phyloP scores from a whole-genome alignment of 2,797 vertebrate species.

The Threskiornis aethiopicus region DNA sequence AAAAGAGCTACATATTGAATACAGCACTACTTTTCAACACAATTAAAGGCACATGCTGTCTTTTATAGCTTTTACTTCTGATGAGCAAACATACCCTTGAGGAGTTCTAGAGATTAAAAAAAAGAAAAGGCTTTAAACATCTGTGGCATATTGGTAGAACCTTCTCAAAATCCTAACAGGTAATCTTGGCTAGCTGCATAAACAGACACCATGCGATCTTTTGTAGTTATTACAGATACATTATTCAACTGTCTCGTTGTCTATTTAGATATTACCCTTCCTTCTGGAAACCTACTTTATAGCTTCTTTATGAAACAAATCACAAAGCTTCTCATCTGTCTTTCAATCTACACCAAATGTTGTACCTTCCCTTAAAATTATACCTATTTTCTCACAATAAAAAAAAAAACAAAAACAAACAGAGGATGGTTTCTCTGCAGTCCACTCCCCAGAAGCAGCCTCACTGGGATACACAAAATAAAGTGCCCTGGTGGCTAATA shows the following conservation, averaged over 20 bases:
- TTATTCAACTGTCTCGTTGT: not conserved
- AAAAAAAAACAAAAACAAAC: not conserved
- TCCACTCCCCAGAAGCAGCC: not conserved
- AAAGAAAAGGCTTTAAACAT: not conserved
- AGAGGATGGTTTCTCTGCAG: not conserved
- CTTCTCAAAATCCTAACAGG: not conserved
- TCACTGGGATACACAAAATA: not conserved
- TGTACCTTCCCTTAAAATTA: not conserved
- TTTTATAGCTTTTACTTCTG: not conserved
- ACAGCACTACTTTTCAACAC: not conserved
- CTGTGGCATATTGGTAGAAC: not conserved
- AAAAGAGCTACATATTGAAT: not conserved
- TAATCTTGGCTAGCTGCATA: not conserved
- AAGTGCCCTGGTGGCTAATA: not conserved
- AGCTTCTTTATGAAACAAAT: not conserved
- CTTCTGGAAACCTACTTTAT: not conserved
- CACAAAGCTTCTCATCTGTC: not conserved
- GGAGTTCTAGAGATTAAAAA: not conserved
- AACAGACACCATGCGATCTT: rapidly evolving
- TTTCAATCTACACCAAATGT: not conserved
- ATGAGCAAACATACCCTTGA: not conserved
- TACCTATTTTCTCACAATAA: not conserved
- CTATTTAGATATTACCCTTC: not conserved
- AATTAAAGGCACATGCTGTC: not conserved
- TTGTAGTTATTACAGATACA: not conserved